phyloP scores from a whole-genome alignment of 2,888 invertebrate genomes.

The Mechanitis messenoides region DNA sequence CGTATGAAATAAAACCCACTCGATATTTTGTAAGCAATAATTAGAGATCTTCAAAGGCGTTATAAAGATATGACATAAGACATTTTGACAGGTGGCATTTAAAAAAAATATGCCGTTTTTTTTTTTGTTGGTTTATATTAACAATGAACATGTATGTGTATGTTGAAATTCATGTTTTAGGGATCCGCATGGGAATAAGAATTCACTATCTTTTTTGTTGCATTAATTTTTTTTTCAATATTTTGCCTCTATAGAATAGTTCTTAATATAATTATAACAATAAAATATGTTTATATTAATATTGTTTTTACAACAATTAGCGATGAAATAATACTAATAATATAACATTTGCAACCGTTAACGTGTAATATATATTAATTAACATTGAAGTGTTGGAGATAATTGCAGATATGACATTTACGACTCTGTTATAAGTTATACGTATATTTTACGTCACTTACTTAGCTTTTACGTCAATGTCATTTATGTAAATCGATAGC shows the following conservation, averaged over 20 bases:
- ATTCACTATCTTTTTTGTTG: too few species aligned
- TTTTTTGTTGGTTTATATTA: conserved; percentile 22
- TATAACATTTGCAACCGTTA: conserved; percentile 12
- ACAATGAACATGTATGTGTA: neutral
- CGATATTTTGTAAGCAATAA: conserved; percentile 22
- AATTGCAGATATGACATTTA: conserved; percentile 17
- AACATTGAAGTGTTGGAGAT: conserved; percentile 8
- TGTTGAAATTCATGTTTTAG: conserved; percentile 1
- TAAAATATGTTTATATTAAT: too few species aligned
- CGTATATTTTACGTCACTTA: conserved; percentile 16
- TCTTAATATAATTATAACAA: too few species aligned
- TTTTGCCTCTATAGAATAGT: too few species aligned
- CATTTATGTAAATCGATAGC: conserved; percentile 48
- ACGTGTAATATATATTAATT: conserved; percentile 18
- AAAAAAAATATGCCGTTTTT: conserved; percentile 12
- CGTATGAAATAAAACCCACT: conserved; percentile 20
- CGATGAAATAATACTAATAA: conserved; percentile 20
- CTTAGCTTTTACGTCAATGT: conserved; percentile 37
- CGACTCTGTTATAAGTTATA: conserved; percentile 8
- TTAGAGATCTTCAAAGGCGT: conserved; percentile 23
- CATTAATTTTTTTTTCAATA: too few species aligned
- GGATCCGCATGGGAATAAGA: neutral
- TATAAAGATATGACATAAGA: conserved; percentile 22
- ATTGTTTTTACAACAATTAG: too few species aligned
- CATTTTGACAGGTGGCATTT: conserved; percentile 22